These are phyloP conservation scores for Dynastes maya DNA, from an alignment of 2,888 invertebrate genomes.

Conservation along the genomic window DNA sequence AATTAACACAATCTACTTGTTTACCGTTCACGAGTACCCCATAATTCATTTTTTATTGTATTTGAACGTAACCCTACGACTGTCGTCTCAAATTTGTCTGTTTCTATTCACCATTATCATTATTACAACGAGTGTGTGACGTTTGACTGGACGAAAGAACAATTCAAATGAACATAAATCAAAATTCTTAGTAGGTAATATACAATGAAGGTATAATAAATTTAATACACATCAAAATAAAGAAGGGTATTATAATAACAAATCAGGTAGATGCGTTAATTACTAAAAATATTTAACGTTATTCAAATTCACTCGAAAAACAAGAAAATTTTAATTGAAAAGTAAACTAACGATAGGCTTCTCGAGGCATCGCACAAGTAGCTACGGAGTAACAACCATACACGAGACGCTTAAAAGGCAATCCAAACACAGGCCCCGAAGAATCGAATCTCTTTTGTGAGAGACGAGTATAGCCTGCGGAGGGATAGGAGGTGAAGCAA, in stretches of 20 bases:
- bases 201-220: background rate
- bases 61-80: too few species aligned
- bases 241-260: constrained; percentile 13
- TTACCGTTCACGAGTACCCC: too few species aligned
- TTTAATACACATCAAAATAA: background rate
- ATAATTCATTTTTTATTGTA: too few species aligned
- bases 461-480: constrained; percentile 7
- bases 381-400: background rate
- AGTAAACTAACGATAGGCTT: constrained; percentile 11
- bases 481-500: constrained; percentile 6
- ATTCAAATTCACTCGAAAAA: constrained; percentile 10
- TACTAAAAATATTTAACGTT: constrained; percentile 11
- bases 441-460: constrained; percentile 25
- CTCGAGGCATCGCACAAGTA: constrained; percentile 22
- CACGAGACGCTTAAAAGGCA: constrained; percentile 5
- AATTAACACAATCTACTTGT: too few species aligned
- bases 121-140: too few species aligned
- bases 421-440: constrained; percentile 21
- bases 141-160: too few species aligned
- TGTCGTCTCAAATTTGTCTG: too few species aligned
- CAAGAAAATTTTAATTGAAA: constrained; percentile 42
- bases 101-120: too few species aligned
- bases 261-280: constrained; percentile 35
- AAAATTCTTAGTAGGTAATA: background rate
- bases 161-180: too few species aligned